Evolutionary conservation across 2,113 vertebrate genomes (phyloP).

Genomic region (Tylochromis polylepis): DNA sequence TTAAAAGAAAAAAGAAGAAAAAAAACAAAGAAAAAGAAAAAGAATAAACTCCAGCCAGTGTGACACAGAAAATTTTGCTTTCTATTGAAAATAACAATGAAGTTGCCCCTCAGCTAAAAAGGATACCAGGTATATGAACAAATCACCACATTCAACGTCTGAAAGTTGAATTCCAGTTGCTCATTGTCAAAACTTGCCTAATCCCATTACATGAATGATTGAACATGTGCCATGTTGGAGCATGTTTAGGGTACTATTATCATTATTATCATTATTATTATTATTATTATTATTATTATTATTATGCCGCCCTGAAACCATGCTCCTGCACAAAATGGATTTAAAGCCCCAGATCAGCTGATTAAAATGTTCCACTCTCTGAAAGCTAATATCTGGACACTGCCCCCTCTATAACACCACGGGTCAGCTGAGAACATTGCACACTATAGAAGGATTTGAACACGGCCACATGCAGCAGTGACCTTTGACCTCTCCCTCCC

Average conservation of each 20-base stretch:
- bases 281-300: neutral
- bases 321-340: neutral
- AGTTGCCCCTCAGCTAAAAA: neutral
- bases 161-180: neutral
- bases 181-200: neutral
- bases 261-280: neutral
- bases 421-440: constrained; percentile 52
- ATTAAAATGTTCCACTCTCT: constrained; percentile 22
- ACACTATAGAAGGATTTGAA: constrained; percentile 65
- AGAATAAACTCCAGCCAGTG: neutral
- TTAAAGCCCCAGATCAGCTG: neutral
- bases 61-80: neutral
- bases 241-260: neutral
- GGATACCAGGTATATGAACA: neutral
- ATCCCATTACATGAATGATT: constrained; percentile 18
- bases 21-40: neutral
- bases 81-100: neutral
- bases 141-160: neutral
- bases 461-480: constrained; percentile 59
- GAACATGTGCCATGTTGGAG: neutral
- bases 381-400: constrained; percentile 25
- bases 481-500: constrained; percentile 57
- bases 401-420: constrained; percentile 14
- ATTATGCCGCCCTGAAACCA: neutral
- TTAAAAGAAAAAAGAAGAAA: neutral